A percentile compares a stretch with the other conserved stretches of the same genome.
phyloP scores from a whole-genome alignment of 37 sponge, comb jelly and placozoan genomes.

The Diacarnus erythraeanus region DNA sequence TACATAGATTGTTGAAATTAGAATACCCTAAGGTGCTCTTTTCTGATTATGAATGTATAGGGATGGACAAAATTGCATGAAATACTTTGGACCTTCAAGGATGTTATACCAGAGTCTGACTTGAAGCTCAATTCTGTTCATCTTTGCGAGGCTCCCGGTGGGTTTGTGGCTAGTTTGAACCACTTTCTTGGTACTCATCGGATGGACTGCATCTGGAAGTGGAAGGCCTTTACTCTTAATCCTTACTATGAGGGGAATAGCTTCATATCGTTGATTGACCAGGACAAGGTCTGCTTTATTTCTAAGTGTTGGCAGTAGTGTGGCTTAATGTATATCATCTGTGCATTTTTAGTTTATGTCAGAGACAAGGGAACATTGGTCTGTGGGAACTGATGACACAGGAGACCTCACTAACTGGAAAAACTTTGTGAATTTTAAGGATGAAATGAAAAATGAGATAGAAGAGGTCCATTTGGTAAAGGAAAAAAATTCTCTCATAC shows the following conservation, averaged over 20 bases:
- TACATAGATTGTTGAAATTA: too few species aligned
- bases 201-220: slow-evolving; percentile 77
- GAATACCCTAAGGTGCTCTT: too few species aligned
- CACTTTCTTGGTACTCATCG: slow-evolving; percentile 87
- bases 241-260: slow-evolving; percentile 86
- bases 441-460: slow-evolving; percentile 26
- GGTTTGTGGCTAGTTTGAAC: slow-evolving; percentile 83
- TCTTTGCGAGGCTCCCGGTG: slow-evolving; percentile 95
- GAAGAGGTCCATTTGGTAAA: slow-evolving; percentile 54
- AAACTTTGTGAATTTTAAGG: slow-evolving; percentile 66
- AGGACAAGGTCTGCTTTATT: slow-evolving; percentile 20
- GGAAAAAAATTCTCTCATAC: not conserved
- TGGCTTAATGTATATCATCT: too few species aligned
- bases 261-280: slow-evolving; percentile 27
- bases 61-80: slow-evolving; percentile 92
- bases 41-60: not conserved
- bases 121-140: slow-evolving; percentile 78
- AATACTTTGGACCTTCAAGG: slow-evolving; percentile 63
- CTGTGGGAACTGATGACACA: slow-evolving; percentile 84
- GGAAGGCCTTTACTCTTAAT: slow-evolving; percentile 90
- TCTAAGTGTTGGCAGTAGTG: not conserved
- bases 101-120: slow-evolving; percentile 38
- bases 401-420: slow-evolving; percentile 82
- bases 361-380: slow-evolving; percentile 83
- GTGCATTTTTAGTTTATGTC: slow-evolving; percentile 59